Evolutionary conservation across 1,140 invertebrate species (phyloP).

Genomic region (Drosophila obscura): DNA sequence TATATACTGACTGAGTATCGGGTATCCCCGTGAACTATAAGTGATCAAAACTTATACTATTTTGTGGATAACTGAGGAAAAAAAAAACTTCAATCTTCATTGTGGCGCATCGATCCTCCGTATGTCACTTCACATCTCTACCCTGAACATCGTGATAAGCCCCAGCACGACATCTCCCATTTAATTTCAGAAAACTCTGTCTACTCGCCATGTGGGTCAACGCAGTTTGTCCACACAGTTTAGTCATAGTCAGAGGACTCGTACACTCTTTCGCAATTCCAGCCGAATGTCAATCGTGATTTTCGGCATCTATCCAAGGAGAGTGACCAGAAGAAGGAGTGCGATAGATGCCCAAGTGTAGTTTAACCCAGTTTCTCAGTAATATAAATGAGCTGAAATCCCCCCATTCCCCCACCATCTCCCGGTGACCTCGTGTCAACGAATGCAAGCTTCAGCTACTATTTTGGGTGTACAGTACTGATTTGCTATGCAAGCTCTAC

Average conservation of each 20-base stretch:
- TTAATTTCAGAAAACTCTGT: constrained; percentile 19
- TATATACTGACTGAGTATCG: too few relatives aligned
- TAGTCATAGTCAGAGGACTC: constrained; percentile 15
- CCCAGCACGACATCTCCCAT: neutral
- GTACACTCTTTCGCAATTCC: constrained; percentile 10
- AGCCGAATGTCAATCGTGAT: constrained; percentile 44
- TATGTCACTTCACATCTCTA: neutral
- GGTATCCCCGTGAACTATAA: too few relatives aligned
- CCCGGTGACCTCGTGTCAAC: neutral
- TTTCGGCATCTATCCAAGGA: constrained; percentile 7
- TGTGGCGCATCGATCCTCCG: neutral
- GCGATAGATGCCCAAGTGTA: constrained; percentile 23
- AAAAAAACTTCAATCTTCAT: neutral
- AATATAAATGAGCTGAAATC: constrained; percentile 56
- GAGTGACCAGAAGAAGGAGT: constrained; percentile 13
- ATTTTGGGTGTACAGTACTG: constrained; percentile 26
- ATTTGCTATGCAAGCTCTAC: constrained; percentile 47
- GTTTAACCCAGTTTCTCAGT: constrained; percentile 69
- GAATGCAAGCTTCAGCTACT: constrained; percentile 24
- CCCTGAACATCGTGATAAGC: neutral
- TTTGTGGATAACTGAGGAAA: neutral
- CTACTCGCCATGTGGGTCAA: constrained; percentile 27
- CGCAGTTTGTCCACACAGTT: constrained; percentile 5
- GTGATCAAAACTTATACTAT: too few relatives aligned
- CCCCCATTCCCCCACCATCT: constrained; percentile 7